Percentiles rank a stretch among this genome's conserved stretches.
phyloP scores from a whole-genome alignment of 1,140 invertebrate species.

The Odontomachus brunneus region DNA sequence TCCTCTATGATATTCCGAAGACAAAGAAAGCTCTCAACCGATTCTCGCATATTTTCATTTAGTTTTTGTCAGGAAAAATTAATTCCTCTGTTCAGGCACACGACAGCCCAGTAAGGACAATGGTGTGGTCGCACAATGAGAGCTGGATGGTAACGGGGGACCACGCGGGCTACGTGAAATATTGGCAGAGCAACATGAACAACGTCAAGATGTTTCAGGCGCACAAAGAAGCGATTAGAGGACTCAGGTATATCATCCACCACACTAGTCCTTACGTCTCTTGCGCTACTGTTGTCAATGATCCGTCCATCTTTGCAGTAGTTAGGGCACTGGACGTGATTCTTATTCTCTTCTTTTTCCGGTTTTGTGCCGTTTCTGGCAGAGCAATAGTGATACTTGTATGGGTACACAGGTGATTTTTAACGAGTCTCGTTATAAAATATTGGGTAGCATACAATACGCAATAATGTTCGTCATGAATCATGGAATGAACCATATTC shows the following conservation, averaged over 20 bases:
- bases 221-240: slow-evolving; percentile 99
- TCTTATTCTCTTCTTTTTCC: slow-evolving; percentile 75
- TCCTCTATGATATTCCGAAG: neutral
- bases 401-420: slow-evolving; percentile 80
- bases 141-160: slow-evolving; percentile 99
- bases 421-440: slow-evolving; percentile 17
- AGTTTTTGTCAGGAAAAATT: slow-evolving; percentile 9
- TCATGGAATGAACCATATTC: slow-evolving; percentile 40
- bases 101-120: slow-evolving; percentile 98
- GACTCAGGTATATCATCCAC: slow-evolving; percentile 94
- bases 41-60: neutral
- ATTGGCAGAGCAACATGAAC: slow-evolving; percentile 99
- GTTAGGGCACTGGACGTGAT: slow-evolving; percentile 67
- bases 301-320: slow-evolving; percentile 75
- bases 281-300: slow-evolving; percentile 77
- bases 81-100: slow-evolving; percentile 91
- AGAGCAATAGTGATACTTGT: slow-evolving; percentile 73
- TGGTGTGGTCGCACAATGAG: slow-evolving; percentile 99
- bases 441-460: slow-evolving; percentile 27
- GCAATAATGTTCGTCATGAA: neutral
- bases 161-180: slow-evolving; percentile 99
- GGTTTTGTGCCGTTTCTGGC: slow-evolving; percentile 66
- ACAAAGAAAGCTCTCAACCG: neutral
- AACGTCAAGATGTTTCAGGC: slow-evolving; percentile 99
- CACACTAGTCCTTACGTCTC: slow-evolving; percentile 84